Conservation (phyloP, 1,140 invertebrate genomes). For the Caenorhabditis remanei region DNA sequence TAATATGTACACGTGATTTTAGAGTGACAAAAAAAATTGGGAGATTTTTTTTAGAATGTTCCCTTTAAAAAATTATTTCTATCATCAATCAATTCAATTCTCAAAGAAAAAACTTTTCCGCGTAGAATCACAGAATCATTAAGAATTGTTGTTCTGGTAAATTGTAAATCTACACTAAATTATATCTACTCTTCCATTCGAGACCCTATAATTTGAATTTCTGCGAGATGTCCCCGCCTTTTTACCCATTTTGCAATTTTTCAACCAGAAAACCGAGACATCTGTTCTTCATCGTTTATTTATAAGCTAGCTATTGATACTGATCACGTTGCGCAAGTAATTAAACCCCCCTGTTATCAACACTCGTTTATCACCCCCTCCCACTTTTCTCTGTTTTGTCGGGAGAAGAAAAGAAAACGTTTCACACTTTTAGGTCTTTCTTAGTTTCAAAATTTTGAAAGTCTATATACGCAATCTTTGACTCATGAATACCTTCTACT, state of each 20-base stretch:
- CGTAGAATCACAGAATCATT: too few relatives aligned
- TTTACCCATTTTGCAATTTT: neutral
- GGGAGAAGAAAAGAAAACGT: neutral
- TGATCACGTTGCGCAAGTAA: conserved; percentile 38
- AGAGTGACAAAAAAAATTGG: too few relatives aligned
- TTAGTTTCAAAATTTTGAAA: neutral
- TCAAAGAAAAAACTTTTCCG: too few relatives aligned
- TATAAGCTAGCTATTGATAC: neutral
- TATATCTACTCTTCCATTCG: too few relatives aligned
- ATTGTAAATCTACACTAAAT: too few relatives aligned
- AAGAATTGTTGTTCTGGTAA: too few relatives aligned
- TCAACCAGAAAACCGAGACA: neutral
- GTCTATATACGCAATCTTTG: neutral
- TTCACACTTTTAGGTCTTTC: conserved; percentile 30
- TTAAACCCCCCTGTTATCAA: conserved; percentile 14
- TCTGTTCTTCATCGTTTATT: neutral
- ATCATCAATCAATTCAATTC: too few relatives aligned
- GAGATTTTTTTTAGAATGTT: too few relatives aligned
- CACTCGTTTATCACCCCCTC: neutral
- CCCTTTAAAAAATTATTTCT: too few relatives aligned
- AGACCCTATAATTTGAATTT: too few relatives aligned
- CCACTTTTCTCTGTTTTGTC: neutral
- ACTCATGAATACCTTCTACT: neutral
- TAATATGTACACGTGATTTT: too few relatives aligned
- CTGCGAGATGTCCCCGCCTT: too few relatives aligned